Percentiles rank a stretch among this genome's conserved stretches.
phyloP scores from a whole-genome alignment of 2,797 vertebrate species.

The Crenuchus spilurus region DNA sequence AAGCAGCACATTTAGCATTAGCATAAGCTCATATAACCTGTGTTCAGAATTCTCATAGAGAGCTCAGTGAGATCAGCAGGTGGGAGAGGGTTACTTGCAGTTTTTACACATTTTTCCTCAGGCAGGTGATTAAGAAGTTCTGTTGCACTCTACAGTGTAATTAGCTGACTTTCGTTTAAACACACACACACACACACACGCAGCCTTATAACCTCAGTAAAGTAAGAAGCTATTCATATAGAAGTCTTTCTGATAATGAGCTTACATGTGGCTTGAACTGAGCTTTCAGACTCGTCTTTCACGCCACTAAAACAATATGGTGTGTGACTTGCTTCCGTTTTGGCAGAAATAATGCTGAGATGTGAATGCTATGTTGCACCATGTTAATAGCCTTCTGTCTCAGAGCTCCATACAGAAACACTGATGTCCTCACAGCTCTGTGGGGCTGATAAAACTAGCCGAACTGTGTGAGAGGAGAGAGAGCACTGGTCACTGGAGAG shows the following conservation, averaged over 20 bases:
- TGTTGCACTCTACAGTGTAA: constrained; percentile 37
- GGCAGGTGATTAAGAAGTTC: constrained; percentile 57
- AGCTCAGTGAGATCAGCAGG: constrained; percentile 33
- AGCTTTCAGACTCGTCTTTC: constrained; percentile 28
- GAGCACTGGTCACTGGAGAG: constrained; percentile 60
- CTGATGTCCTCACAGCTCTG: constrained; percentile 11
- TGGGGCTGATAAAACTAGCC: constrained; percentile 39
- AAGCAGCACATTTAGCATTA: background rate
- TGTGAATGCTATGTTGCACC: constrained; percentile 29
- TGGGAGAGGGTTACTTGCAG: constrained; percentile 5
- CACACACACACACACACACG: no score
- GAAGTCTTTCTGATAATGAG: constrained; percentile 19
- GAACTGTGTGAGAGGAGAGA: constrained; percentile 19
- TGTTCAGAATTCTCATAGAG: background rate
- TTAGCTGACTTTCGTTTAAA: no score
- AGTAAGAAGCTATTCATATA: constrained; percentile 5
- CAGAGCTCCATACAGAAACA: constrained; percentile 18
- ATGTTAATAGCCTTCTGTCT: constrained; percentile 16
- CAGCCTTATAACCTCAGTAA: constrained; percentile 1
- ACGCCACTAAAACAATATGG: constrained; percentile 51
- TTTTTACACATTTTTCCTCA: constrained; percentile 39
- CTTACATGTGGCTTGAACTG: constrained; percentile 2
- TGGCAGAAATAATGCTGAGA: constrained; percentile 44
- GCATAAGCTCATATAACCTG: background rate
- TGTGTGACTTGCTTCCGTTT: constrained; percentile 58